Conservation (phyloP, 2,797 vertebrate species). For the Chrysocyon brachyurus region DNA sequence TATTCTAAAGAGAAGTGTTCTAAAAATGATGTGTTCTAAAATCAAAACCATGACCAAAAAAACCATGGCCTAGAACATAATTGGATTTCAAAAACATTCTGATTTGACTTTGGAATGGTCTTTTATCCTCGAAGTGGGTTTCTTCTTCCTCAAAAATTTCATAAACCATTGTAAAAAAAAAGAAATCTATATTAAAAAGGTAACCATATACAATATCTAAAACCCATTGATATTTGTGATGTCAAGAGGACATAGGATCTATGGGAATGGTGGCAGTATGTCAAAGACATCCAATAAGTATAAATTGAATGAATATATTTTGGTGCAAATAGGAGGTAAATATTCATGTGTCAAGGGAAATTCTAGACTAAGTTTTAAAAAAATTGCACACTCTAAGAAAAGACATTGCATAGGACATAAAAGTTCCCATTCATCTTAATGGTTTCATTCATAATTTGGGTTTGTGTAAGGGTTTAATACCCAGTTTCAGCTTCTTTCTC, state of each 20-base stretch:
- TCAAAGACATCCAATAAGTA: neutral
- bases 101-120: neutral
- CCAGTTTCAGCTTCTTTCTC: neutral
- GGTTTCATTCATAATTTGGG: neutral
- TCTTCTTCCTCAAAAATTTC: neutral
- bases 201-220: neutral
- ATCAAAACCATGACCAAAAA: neutral
- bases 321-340: no score
- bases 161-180: neutral
- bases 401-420: neutral
- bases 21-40: neutral
- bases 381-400: neutral
- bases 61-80: neutral
- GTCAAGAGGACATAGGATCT: neutral
- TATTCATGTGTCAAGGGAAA: neutral
- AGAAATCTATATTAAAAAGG: neutral
- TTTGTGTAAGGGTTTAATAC: neutral
- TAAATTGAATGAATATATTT: neutral
- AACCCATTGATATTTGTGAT: neutral
- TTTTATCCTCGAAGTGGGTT: neutral
- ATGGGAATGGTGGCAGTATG: neutral
- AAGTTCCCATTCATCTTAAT: neutral
- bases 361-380: neutral
- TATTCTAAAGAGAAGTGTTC: constrained; percentile 5
- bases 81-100: neutral